Base-by-base conservation (phyloP, 2,888 invertebrate species). In the Microctonus aethiopoides region DNA sequence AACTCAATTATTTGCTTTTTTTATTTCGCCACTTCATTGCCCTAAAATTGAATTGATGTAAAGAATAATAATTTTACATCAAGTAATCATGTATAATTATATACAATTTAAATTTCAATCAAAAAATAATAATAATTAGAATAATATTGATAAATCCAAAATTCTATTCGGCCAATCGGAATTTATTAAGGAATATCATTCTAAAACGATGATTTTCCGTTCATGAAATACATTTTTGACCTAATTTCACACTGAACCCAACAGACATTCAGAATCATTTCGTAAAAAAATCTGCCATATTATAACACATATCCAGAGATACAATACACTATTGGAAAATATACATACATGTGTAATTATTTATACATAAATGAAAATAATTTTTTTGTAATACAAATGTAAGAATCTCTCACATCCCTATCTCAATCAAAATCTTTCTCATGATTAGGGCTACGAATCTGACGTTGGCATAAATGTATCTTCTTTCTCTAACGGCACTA, bases 401-500 rank as follows among this genome's bases (percentile, higher is more conserved):
- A 39, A 46, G 7, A 20, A n/a, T 41, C 2, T 24, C 16, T 46
- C 10, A 13, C 5, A n/a, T 36, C 1, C 22, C 0, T 39, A 13
- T 60, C 39, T n/a, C 39, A 39, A 39, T 39, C 13, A 2, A 20
- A n/a, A n/a, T 16, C 7, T 11, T 5, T 10, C 1, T 16, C 13
- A 46, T 16, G n/a, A 16, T 26, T 24, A 52, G 16, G 16, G 24
- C n/a, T 54, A 26, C 26, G 54, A 24, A 26, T 26, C 13, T 2
- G 54, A 24, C 29, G 67, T 46, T 24, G 60, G 34, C 11, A 26
- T 20, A 46, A 32, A 46, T 24, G 32, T 60, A 60, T 36, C 34
- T 5, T 59, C 46, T 34, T 51, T 29, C n/a, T 39, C 52, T 65
- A 61, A 64, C 32, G 39, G 46, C 57, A 68, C 64, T 64, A 64